These are phyloP conservation scores for Corythaixoides concolor DNA, from an alignment of 2,113 vertebrate species.

Conservation along the genomic window DNA sequence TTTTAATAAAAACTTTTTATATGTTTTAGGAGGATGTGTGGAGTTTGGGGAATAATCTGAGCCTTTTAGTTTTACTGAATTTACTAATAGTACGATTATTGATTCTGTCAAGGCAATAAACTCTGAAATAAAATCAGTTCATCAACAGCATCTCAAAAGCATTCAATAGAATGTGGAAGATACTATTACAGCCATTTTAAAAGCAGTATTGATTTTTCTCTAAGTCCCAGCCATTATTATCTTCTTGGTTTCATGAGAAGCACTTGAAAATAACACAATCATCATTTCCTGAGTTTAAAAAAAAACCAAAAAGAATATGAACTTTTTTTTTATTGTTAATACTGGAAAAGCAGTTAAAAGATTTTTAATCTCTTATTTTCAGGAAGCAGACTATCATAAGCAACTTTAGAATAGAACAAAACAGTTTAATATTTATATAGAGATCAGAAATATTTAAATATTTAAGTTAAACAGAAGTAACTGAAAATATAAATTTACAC, in stretches of 20 bases:
- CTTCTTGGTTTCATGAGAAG: neutral
- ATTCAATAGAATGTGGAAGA: neutral
- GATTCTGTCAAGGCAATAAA: conserved; percentile 62
- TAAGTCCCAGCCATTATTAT: neutral
- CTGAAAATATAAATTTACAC: neutral
- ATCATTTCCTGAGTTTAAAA: neutral
- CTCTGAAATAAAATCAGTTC: conserved; percentile 44
- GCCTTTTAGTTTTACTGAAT: neutral
- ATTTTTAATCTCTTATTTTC: neutral
- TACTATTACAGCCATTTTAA: neutral
- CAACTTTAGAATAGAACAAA: neutral
- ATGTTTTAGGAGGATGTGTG: neutral
- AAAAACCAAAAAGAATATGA: neutral
- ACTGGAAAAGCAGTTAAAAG: neutral
- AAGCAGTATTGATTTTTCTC: neutral
- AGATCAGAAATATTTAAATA: neutral
- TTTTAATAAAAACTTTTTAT: neutral
- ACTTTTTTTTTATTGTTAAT: neutral
- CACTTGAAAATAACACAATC: neutral
- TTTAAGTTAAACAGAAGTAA: neutral
- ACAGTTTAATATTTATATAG: neutral
- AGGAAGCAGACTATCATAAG: neutral
- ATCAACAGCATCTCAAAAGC: neutral
- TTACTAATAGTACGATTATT: conserved; percentile 34
- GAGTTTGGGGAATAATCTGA: neutral